Base-by-base conservation (phyloP, 2,113 vertebrate species). In the Anser brachyrhynchus region DNA sequence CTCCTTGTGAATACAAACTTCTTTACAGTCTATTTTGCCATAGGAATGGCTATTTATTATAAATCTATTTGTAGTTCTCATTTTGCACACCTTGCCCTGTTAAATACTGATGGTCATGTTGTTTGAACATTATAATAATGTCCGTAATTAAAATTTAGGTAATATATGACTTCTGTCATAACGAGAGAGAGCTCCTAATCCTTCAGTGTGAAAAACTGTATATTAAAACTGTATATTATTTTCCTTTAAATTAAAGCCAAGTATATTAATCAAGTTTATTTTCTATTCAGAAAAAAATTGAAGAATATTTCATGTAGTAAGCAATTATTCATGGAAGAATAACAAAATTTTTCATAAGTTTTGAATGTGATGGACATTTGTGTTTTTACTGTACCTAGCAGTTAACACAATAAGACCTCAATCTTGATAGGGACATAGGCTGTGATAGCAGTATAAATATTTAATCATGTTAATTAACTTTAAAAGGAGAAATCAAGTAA, bases 371-470 rank as follows among this genome's bases (percentile, higher is more conserved):
- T 76, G n/a, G 70, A 87, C 16, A 75, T 89, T 19, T 79, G 26
- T 86, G 54, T 94, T 94, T 89, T 49, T 13, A 66, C 28, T 79
- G 29, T 78, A 84, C 44, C 61, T 92, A 73, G 65, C 33, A 90
- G 78, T 92, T 93, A 87, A 54, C 76, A 78, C 72, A 87, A 37
- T 41, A 78, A 58, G 52, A 81, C n/a, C 70, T 75, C 70, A 79
- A 7, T 92, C 66, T 81, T 82, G 35, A 76, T 55, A 39, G n/a
- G 65, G 11, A 79, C 35, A 73, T 91, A 52, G 35, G 55, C 35
- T 87, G 22, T 72, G 39, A 92, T 39, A 94, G 28, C 61, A 94
- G 31, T 71, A 80, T 94, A 94, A 97, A 96, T 96, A 95, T 92
- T 96, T 95, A 84, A 89, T 71, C 52, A 72, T n/a, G 41, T 85